Conservation (phyloP, 2,888 invertebrate species). For the Chorisops tibialis region DNA sequence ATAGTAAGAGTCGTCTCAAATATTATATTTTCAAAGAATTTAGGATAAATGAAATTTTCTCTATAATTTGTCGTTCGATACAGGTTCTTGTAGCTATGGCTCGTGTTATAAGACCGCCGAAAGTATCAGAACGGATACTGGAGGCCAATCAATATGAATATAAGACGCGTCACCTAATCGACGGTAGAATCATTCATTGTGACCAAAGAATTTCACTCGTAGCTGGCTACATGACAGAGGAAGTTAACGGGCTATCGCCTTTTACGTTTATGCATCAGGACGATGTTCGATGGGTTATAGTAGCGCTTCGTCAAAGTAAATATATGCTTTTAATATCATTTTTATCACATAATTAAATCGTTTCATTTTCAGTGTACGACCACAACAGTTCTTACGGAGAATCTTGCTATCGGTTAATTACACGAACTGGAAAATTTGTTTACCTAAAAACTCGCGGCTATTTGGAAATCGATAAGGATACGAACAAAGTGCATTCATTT, state of each 20-base stretch:
- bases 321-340: constrained; percentile 31
- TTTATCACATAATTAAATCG: constrained; percentile 21
- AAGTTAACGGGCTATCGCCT: constrained; percentile 82
- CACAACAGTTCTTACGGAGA: constrained; percentile 77
- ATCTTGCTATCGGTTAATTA: constrained; percentile 80
- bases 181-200: constrained; percentile 84
- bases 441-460: constrained; percentile 81
- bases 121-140: constrained; percentile 63
- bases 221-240: constrained; percentile 84
- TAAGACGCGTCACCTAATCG: constrained; percentile 82
- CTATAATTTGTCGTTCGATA: constrained; percentile 27
- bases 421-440: constrained; percentile 79
- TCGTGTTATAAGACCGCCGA: constrained; percentile 66
- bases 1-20: constrained; percentile 50
- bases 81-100: constrained; percentile 71
- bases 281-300: constrained; percentile 84
- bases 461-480: constrained; percentile 73
- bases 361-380: constrained; percentile 69
- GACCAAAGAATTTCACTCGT: constrained; percentile 88
- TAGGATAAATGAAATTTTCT: background rate
- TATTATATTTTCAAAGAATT: background rate
- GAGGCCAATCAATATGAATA: constrained; percentile 79
- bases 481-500: constrained; percentile 78
- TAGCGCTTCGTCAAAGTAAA: constrained; percentile 80
- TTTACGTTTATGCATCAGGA: constrained; percentile 88